Conservation (phyloP, 1,140 invertebrate genomes). For the Drosophila santomea region DNA sequence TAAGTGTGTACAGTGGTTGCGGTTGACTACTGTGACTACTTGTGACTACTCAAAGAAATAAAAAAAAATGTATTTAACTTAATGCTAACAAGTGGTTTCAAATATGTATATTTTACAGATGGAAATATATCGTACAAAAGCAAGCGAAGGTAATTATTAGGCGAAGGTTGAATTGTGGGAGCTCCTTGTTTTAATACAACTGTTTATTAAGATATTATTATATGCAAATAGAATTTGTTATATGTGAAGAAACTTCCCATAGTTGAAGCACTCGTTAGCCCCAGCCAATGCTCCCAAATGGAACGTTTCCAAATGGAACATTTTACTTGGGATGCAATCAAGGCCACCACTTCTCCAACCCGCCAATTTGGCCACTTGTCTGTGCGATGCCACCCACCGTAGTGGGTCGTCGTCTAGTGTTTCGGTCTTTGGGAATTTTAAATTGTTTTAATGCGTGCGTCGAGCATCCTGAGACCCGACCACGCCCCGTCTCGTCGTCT, state of each 20-base stretch:
- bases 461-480: constrained; percentile 52
- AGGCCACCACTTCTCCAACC: neutral
- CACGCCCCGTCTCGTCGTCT: constrained; percentile 56
- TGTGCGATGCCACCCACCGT: constrained; percentile 29
- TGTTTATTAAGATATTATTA: too few relatives aligned
- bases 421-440: constrained; percentile 72
- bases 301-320: constrained; percentile 2
- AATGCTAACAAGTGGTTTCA: too few relatives aligned
- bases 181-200: too few relatives aligned
- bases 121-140: too few relatives aligned
- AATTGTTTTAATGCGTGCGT: constrained; percentile 76
- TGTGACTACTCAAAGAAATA: too few relatives aligned
- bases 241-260: neutral
- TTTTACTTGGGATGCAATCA: constrained; percentile 3
- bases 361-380: neutral
- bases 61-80: too few relatives aligned
- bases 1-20: constrained; percentile 44
- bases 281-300: neutral
- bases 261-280: neutral
- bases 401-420: constrained; percentile 23
- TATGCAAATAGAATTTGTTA: neutral
- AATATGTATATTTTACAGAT: too few relatives aligned
- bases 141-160: too few relatives aligned
- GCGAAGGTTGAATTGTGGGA: too few relatives aligned
- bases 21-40: neutral